Conservation (phyloP, 2,797 vertebrate genomes). For the Enoplosus armatus region DNA sequence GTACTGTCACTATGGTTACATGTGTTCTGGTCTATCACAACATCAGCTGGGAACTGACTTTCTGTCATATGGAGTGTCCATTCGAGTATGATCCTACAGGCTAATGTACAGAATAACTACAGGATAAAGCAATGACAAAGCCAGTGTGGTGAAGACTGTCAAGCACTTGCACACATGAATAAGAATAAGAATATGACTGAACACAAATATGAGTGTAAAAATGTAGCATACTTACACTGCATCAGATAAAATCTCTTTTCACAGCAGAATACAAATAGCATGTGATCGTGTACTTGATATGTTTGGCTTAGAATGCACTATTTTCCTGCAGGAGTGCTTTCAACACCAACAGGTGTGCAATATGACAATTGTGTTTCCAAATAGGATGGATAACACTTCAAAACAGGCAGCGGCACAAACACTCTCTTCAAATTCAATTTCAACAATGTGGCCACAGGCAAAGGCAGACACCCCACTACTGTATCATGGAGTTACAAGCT, state of each 20-base stretch:
- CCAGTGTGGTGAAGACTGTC: neutral
- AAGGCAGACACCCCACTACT: slow-evolving; percentile 42
- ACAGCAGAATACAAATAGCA: neutral
- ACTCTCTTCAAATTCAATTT: slow-evolving; percentile 63
- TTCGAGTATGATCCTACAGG: neutral
- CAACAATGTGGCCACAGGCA: slow-evolving; percentile 58
- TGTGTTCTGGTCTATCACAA: neutral
- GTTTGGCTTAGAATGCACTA: slow-evolving; percentile 22
- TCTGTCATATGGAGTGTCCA: neutral
- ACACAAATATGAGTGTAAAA: neutral
- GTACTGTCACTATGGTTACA: slow-evolving; percentile 19
- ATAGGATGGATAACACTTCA: slow-evolving; percentile 43
- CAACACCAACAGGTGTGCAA: slow-evolving; percentile 52
- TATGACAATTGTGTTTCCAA: slow-evolving; percentile 52
- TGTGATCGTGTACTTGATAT: slow-evolving; percentile 19
- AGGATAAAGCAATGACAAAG: neutral
- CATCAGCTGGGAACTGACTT: neutral
- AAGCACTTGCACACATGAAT: neutral
- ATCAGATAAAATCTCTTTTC: neutral
- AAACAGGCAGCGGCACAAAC: slow-evolving; percentile 40
- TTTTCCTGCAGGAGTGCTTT: slow-evolving; percentile 44
- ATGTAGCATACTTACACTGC: neutral
- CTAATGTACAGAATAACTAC: neutral
- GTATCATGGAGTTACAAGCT: slow-evolving; percentile 45
- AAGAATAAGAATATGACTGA: neutral